These are phyloP conservation scores for Hypolimnas misippus DNA, from an alignment of 2,888 invertebrate genomes.

Conservation along the genomic window DNA sequence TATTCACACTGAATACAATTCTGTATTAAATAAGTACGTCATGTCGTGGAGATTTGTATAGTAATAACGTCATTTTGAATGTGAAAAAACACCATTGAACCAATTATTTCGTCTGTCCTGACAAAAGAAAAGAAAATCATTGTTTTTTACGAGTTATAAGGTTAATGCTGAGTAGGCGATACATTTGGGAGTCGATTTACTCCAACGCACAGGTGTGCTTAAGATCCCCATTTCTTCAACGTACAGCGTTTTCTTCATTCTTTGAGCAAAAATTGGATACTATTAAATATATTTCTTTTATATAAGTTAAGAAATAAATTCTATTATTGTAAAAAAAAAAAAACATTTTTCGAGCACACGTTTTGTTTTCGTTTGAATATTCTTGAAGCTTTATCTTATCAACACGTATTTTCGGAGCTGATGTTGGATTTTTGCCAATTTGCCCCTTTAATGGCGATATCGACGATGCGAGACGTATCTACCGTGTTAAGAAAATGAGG, in stretches of 20 bases:
- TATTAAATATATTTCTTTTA: background rate
- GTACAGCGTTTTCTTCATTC: background rate
- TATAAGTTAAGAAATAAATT: background rate
- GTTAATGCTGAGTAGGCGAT: background rate
- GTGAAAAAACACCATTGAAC: too few species aligned
- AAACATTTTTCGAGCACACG: too few species aligned
- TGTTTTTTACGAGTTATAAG: slow-evolving; percentile 10
- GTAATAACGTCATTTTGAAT: background rate
- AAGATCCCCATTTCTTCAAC: slow-evolving; percentile 5
- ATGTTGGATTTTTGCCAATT: slow-evolving; percentile 37
- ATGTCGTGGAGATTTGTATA: slow-evolving; percentile 17
- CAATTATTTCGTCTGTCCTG: background rate
- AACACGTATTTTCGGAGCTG: slow-evolving; percentile 22
- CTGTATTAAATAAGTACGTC: slow-evolving; percentile 14
- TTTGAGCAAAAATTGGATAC: background rate
- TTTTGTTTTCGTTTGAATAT: background rate
- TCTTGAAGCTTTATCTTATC: background rate
- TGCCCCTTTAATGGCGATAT: slow-evolving; percentile 35
- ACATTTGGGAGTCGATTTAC: slow-evolving; percentile 12
- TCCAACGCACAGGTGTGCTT: slow-evolving; percentile 10
- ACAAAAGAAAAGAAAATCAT: background rate
- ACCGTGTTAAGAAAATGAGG: slow-evolving; percentile 25
- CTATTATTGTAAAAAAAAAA: too few species aligned
- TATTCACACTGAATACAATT: slow-evolving; percentile 6
- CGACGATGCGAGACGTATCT: slow-evolving; percentile 37